Evolutionary conservation across 2,888 invertebrate species (phyloP).

Genomic region (Drepanosiphum platanoidis): DNA sequence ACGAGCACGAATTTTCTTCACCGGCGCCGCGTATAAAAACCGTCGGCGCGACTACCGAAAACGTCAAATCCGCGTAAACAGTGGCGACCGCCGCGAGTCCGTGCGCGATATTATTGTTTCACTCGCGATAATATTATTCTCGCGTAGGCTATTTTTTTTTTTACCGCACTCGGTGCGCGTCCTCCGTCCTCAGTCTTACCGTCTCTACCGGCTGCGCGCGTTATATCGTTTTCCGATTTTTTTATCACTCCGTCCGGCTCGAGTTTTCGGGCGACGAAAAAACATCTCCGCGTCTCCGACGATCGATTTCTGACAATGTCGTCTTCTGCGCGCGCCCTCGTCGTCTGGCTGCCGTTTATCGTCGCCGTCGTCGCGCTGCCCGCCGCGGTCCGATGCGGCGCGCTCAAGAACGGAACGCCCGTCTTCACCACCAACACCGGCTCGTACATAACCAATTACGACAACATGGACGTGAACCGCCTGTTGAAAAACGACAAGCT

Average conservation of each 20-base stretch:
- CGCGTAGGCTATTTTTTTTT: no score
- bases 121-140: no score
- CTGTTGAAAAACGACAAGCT: constrained; percentile 59
- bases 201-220: no score
- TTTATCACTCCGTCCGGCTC: no score
- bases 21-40: not conserved
- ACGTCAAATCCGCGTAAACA: not conserved
- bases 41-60: not conserved
- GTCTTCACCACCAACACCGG: not conserved
- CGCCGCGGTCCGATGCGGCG: not conserved
- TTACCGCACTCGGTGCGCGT: no score
- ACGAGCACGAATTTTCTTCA: not conserved
- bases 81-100: no score
- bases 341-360: not conserved
- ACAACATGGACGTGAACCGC: constrained; percentile 53
- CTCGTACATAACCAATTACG: constrained; percentile 25
- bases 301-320: no score
- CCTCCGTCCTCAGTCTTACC: no score
- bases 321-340: not conserved
- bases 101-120: no score
- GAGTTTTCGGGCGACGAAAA: no score
- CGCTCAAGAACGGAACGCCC: not conserved
- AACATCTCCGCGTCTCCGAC: no score
- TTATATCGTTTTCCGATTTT: no score
- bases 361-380: not conserved